A percentile compares a stretch with the other conserved stretches of the same genome.
These are phyloP conservation scores for Gadus chalcogrammus DNA, from an alignment of 2,113 vertebrate genomes.

Conservation along the genomic window DNA sequence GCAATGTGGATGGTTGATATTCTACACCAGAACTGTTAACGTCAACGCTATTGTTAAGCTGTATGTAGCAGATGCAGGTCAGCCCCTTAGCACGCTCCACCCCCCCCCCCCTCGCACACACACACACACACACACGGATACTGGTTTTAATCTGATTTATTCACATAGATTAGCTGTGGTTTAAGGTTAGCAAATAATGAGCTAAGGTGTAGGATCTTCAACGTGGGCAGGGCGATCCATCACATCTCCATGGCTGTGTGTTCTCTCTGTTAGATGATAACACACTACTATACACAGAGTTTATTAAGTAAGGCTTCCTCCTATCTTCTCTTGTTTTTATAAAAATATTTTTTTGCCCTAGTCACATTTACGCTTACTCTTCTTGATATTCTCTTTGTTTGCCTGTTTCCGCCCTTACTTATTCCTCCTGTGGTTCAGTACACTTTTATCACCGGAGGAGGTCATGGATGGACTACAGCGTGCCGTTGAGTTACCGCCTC, in stretches of 20 bases:
- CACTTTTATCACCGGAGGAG: too few species aligned
- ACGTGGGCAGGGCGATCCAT: conserved; percentile 34
- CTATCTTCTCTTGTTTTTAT: too few species aligned
- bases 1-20: too few species aligned
- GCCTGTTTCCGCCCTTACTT: neutral
- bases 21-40: too few species aligned
- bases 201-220: neutral
- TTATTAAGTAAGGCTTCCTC: too few species aligned
- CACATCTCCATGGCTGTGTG: conserved; percentile 12
- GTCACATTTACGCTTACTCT: neutral
- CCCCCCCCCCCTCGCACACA: too few species aligned
- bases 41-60: too few species aligned
- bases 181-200: conserved; percentile 28
- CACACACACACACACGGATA: too few species aligned
- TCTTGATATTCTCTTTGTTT: neutral
- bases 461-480: neutral
- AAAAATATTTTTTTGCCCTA: neutral
- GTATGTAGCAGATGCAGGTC: too few species aligned
- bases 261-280: too few species aligned
- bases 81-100: neutral
- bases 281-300: too few species aligned
- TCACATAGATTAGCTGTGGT: conserved; percentile 54
- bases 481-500: neutral
- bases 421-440: neutral
- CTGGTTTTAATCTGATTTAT: conserved; percentile 38